phyloP scores from a whole-genome alignment of 2,113 vertebrate genomes.

The Grammomys dolichurus region DNA sequence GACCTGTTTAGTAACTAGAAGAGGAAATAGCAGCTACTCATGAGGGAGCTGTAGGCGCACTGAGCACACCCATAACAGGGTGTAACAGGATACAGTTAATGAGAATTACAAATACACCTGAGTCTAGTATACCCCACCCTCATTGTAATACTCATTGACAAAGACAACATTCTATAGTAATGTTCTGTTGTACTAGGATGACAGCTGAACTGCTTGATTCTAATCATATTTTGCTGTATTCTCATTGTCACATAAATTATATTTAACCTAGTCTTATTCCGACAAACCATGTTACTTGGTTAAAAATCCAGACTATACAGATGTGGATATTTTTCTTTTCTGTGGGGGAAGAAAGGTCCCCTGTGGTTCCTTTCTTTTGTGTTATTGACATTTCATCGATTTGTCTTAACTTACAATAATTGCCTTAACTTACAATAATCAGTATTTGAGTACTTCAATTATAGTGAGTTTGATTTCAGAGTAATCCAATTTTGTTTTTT shows the following conservation, averaged over 20 bases:
- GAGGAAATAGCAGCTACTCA: background rate
- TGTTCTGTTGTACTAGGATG: conserved; percentile 5
- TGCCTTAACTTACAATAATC: conserved; percentile 17
- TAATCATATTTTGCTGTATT: background rate
- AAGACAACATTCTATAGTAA: background rate
- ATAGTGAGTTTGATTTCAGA: conserved; percentile 44
- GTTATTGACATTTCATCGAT: conserved; percentile 7
- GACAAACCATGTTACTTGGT: background rate
- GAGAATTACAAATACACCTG: conserved; percentile 55
- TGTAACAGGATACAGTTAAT: conserved; percentile 52
- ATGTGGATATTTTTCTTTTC: conserved; percentile 16
- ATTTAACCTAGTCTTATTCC: background rate
- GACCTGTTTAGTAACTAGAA: conserved; percentile 53
- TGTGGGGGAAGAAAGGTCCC: background rate
- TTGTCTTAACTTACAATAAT: conserved; percentile 41
- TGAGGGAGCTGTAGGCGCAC: conserved; percentile 33
- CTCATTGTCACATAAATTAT: conserved; percentile 32
- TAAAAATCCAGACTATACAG: conserved; percentile 16
- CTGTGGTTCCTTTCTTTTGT: conserved; percentile 17
- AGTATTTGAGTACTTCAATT: background rate
- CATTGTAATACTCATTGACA: background rate
- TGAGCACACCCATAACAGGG: background rate
- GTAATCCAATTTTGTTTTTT: conserved; percentile 38
- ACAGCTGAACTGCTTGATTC: background rate
- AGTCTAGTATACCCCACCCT: background rate